Base-by-base conservation (phyloP, 2,797 vertebrate species). In the Australoheros facetus region DNA sequence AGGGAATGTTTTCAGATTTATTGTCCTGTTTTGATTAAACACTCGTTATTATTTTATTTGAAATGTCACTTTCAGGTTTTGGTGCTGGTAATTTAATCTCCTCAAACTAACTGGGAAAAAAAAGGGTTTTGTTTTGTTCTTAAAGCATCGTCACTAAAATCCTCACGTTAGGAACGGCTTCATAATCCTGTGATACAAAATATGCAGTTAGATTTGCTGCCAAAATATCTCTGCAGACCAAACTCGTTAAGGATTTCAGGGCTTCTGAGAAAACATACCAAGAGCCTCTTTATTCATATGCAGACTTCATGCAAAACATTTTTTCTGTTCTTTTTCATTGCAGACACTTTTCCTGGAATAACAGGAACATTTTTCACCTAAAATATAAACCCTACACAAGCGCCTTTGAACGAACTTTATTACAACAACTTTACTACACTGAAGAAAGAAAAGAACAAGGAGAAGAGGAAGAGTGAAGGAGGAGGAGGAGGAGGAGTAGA, bases 241-340 rank as follows among this genome's bases (percentile, higher is more conserved):
- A 32, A 32, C 30, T 32, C 30, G 30, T 32, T 32, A 32, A 7
- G 34, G 16, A 81, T 77, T 30, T 6, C 1, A 1, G 71, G 85
- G 76, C 77, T 1, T 54, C 79, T 72, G 79, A 60, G 58, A 39
- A 76, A 73, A 72, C 79, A 11, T 19, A 78, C 73, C 75, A 56
- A 6, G 0, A 59, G 85, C 75, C 66, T 80, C 85, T 74, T 77
- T 64, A 4, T 57, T 45, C 53, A 13, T 13, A 53, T 45, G 59
- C 1, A 39, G 39, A 72, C 74, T 74, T 75, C 79, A 51, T 17
- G 30, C 26, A 54, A 71, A 13, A 54, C 6, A 51, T 74, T 57
- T 3, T 13, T 10, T 32, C 45, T 58, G 16, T 4, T 28, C 4
- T 10, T 39, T 30, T 2, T 26, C 60, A 32, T 77, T 16, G 1